These are phyloP conservation scores for Trachelipus rathkii DNA, from an alignment of 1,140 invertebrate species.

Conservation along the genomic window DNA sequence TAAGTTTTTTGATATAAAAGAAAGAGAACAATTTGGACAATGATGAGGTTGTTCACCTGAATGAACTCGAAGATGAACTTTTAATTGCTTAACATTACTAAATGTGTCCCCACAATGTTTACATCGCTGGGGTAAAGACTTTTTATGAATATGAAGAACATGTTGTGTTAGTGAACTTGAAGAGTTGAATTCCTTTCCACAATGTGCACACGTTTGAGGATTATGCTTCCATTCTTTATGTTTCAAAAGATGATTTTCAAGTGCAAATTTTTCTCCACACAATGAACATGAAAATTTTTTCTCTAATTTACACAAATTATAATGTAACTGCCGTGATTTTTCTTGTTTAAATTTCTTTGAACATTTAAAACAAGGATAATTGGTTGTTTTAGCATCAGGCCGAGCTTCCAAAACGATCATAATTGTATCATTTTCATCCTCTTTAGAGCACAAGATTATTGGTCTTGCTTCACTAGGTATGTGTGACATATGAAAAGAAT, in stretches of 20 bases:
- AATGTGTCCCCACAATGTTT: slow-evolving; percentile 39
- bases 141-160: slow-evolving; percentile 44
- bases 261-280: slow-evolving; percentile 44
- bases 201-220: slow-evolving; percentile 41
- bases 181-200: slow-evolving; percentile 40
- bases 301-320: slow-evolving; percentile 43
- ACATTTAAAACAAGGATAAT: slow-evolving; percentile 43
- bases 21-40: slow-evolving; percentile 34
- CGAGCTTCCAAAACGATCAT: slow-evolving; percentile 43
- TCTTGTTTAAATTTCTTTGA: slow-evolving; percentile 43
- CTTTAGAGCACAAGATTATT: slow-evolving; percentile 27
- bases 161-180: slow-evolving; percentile 41
- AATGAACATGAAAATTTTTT: slow-evolving; percentile 41
- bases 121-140: slow-evolving; percentile 37
- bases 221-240: slow-evolving; percentile 46
- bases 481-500: slow-evolving; percentile 44
- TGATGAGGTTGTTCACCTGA: slow-evolving; percentile 40
- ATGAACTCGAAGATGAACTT: slow-evolving; percentile 39
- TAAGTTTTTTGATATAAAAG: slow-evolving; percentile 41
- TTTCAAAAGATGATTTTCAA: slow-evolving; percentile 41
- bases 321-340: slow-evolving; percentile 42
- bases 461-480: slow-evolving; percentile 42
- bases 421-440: slow-evolving; percentile 28
- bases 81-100: slow-evolving; percentile 30
- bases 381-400: slow-evolving; percentile 22